Evolutionary conservation across 2,888 invertebrate genomes (phyloP).

Genomic region (Ariolimax columbianus): DNA sequence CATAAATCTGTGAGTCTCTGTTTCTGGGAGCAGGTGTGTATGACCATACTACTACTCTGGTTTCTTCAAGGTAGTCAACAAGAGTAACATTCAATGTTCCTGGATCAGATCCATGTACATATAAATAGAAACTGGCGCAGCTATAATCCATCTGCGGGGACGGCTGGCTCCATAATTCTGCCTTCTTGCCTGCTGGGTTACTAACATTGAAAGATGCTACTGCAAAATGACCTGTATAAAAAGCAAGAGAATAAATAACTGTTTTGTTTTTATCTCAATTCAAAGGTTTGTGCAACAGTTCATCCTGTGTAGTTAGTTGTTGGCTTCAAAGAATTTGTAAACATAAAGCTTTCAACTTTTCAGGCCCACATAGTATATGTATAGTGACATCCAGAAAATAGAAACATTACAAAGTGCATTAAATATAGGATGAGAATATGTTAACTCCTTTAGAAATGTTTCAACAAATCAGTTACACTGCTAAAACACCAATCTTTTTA

Average conservation of each 20-base stretch:
- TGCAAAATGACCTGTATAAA: slow-evolving; percentile 26
- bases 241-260: not conserved
- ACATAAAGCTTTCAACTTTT: too few species aligned
- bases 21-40: not conserved
- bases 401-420: too few species aligned
- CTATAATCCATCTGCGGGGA: not conserved
- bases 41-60: slow-evolving; percentile 23
- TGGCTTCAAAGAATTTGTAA: too few species aligned
- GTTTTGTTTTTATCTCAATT: not conserved
- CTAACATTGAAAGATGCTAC: slow-evolving; percentile 6
- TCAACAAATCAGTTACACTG: too few species aligned
- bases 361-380: too few species aligned
- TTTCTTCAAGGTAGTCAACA: slow-evolving; percentile 26
- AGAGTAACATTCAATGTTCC: slow-evolving; percentile 20
- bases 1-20: not conserved
- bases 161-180: slow-evolving; percentile 29
- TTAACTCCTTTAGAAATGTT: too few species aligned
- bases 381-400: too few species aligned
- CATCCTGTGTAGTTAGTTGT: too few species aligned
- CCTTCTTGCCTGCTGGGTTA: not conserved
- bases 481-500: too few species aligned
- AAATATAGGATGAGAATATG: too few species aligned
- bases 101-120: slow-evolving; percentile 22
- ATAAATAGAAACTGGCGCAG: slow-evolving; percentile 20
- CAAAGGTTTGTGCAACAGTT: too few species aligned